A percentile compares a stretch with the other conserved stretches of the same genome.
phyloP scores from a whole-genome alignment of 2,888 invertebrate species.

The Prosapia bicincta region DNA sequence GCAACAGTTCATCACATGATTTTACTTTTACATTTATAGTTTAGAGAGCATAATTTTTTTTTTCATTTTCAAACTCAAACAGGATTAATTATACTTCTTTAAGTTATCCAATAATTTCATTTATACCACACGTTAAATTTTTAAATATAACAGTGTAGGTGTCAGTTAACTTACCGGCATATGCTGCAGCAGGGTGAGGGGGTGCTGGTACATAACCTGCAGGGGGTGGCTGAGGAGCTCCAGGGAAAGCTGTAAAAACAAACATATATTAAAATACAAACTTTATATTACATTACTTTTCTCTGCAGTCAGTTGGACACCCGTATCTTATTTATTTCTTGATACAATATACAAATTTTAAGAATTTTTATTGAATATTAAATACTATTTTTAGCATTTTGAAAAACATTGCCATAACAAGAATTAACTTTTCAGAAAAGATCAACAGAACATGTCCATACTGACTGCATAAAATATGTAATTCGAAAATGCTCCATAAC shows the following conservation, averaged over 20 bases:
- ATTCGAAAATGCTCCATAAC: constrained; percentile 5
- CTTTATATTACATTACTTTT: neutral
- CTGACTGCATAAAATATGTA: neutral
- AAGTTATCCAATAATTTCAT: no score
- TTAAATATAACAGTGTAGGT: no score
- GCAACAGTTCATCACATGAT: no score
- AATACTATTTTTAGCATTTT: no score
- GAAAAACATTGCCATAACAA: no score
- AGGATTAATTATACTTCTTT: no score
- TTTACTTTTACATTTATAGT: no score
- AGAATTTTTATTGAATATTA: no score
- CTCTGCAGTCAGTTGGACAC: constrained; percentile 44
- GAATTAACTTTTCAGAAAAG: neutral
- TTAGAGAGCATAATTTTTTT: no score
- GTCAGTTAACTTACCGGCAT: constrained; percentile 46
- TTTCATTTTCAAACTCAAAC: no score
- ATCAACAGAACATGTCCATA: neutral
- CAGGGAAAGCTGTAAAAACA: constrained; percentile 55
- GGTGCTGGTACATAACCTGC: constrained; percentile 58
- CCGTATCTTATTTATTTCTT: neutral
- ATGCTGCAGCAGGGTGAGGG: constrained; percentile 54
- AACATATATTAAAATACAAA: constrained; percentile 36
- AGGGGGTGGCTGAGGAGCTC: constrained; percentile 56
- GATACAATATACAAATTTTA: no score
- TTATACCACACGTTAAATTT: no score